These are phyloP conservation scores for Mylabris sibirica DNA, from an alignment of 2,888 invertebrate species.

Conservation along the genomic window DNA sequence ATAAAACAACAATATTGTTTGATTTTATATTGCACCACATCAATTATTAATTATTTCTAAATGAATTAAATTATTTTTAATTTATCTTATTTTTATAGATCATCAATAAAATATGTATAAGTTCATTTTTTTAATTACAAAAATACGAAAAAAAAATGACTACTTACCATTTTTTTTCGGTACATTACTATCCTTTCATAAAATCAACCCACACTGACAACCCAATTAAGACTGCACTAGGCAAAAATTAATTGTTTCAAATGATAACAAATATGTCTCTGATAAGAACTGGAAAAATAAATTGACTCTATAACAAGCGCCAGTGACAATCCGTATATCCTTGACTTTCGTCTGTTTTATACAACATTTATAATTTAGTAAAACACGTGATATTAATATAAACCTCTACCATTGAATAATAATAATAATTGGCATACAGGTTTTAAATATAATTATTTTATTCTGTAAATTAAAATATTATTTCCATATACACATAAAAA, in stretches of 20 bases:
- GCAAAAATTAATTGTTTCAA: slow-evolving; percentile 18
- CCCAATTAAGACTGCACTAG: slow-evolving; percentile 20
- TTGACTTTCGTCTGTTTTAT: slow-evolving; percentile 53
- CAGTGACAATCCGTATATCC: slow-evolving; percentile 49
- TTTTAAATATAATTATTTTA: slow-evolving; percentile 1
- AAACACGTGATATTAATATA: slow-evolving; percentile 51
- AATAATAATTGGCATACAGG: slow-evolving; percentile 33
- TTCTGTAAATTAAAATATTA: background rate
- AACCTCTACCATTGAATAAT: slow-evolving; percentile 36
- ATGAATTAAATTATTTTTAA: background rate
- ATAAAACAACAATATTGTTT: background rate
- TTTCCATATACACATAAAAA: background rate
- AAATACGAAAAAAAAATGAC: background rate
- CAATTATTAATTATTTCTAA: background rate
- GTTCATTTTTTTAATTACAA: background rate
- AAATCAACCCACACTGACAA: slow-evolving; percentile 26
- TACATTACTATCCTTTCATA: slow-evolving; percentile 20
- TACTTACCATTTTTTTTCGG: slow-evolving; percentile 32
- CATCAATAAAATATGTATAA: background rate
- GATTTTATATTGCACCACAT: background rate
- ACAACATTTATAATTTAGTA: slow-evolving; percentile 46
- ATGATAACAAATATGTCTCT: slow-evolving; percentile 28
- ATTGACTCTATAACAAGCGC: slow-evolving; percentile 44
- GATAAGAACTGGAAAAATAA: slow-evolving; percentile 33
- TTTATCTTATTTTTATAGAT: background rate